These are phyloP conservation scores for Sus scrofa DNA, from an alignment of 2,113 vertebrate genomes.

Conservation along the genomic window T2T-Sscrofa CM000816.6:8899001-8899500, in stretches of 20 bases:
- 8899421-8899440: fast-evolving
- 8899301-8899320: slow-evolving; percentile 66
- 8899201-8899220: neutral
- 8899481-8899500: neutral
- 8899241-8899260: neutral
- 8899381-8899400: fast-evolving
- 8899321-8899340: slow-evolving; percentile 39
- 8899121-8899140: neutral
- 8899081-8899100: neutral
- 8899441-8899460: neutral
- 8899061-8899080: neutral
- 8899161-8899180: neutral
- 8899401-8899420: neutral
- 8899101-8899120: neutral
- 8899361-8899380: neutral
- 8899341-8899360: neutral
- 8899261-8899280: neutral
- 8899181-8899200: neutral
- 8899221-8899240: fast-evolving
- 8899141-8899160: neutral
- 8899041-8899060: neutral
- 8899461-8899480: neutral
- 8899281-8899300: neutral
- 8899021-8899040: neutral
- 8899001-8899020: neutral